Evolutionary conservation across 2,113 vertebrate species (phyloP), one percentile per base, ranked within the genome.

Genomic region (Sylvilagus bachmani): DNA sequence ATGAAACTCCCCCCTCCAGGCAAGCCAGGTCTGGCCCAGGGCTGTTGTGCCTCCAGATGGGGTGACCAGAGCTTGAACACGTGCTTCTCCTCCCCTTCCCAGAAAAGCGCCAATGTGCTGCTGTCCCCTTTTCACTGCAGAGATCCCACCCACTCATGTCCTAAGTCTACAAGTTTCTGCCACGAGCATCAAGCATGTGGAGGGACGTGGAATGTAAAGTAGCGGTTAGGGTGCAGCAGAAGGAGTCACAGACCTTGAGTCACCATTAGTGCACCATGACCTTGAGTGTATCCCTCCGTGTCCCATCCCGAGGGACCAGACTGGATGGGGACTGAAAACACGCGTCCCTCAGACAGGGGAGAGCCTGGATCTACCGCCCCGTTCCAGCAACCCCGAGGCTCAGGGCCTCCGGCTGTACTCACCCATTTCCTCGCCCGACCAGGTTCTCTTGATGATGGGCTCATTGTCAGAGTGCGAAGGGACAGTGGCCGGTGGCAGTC

Each of bases 381-480:
- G 8, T 92, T 16, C 64, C 67, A 17, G 38, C 51, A 38, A 49
- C 13, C 27, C 78, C 64, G 44, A 70, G 33, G 55, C 16, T n/a
- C 19, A 36, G 25, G 29, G 25, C n/a, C 51, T 77, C n/a, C 38
- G 89, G 66, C 31, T 49, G 8, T 61, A 98, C 99, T 98, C 93
- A 99, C 99, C 99, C 98, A 99, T 99, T 55, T 99, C 99, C 89
- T 99, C 99, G 83, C 99, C 98, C 77, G 99, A 99, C 99, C 99
- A 99, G 93, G 98, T 98, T 97, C 98, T 99, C 98, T 99, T 99
- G 96, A 98, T 96, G 98, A 99, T 98, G 70, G 99, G 98, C 95
- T 99, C 99, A 0, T 99, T 99, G 98, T 99, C 99, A 0, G 99
- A 98, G 97, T 97, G 99, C 93, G 99, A 99, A 0, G 99, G 98